These are phyloP conservation scores for Campylorhamphus procurvoides DNA, from an alignment of 2,113 vertebrate species.

Conservation along the genomic window DNA sequence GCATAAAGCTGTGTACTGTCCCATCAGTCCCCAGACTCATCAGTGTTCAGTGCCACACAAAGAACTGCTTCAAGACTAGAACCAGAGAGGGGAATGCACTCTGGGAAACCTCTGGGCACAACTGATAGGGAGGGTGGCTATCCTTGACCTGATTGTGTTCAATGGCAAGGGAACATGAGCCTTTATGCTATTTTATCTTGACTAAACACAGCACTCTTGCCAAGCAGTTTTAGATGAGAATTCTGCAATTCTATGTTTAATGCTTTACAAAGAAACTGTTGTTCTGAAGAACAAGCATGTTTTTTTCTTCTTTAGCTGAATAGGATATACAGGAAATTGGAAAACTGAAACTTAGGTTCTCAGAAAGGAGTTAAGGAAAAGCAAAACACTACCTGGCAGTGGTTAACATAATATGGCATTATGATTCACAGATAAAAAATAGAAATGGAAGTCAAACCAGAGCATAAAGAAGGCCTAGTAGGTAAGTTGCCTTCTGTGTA, in stretches of 20 bases:
- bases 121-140: background rate
- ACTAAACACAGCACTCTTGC: background rate
- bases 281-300: background rate
- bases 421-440: background rate
- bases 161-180: background rate
- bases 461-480: background rate
- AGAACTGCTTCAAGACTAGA: background rate
- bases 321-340: background rate
- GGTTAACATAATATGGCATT: background rate
- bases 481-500: background rate
- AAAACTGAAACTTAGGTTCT: background rate
- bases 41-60: accelerated
- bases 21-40: background rate
- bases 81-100: background rate
- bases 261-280: background rate
- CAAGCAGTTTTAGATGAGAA: background rate
- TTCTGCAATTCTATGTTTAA: background rate
- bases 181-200: background rate
- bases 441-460: background rate
- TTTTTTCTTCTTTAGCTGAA: background rate
- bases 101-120: background rate
- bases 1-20: background rate
- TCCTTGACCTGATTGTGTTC: background rate
- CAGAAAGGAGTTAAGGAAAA: background rate
- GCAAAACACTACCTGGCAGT: background rate